Evolutionary conservation across 2,113 vertebrate genomes (phyloP), one percentile per base, ranked within the genome.

Genomic region (Hippoglossus stenolepis): DNA sequence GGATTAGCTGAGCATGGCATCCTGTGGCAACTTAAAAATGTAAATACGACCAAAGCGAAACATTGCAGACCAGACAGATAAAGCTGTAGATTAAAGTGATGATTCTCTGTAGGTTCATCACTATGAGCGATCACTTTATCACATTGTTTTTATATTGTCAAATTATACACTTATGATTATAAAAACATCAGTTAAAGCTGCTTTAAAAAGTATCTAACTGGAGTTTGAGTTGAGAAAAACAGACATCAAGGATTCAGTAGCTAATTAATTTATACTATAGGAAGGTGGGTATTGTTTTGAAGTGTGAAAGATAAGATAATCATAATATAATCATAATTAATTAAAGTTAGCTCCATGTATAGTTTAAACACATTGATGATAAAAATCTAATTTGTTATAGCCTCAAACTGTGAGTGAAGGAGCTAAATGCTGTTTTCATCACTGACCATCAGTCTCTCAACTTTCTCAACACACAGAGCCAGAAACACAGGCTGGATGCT

Each of bases 371-470:
- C 8, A 54, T 11, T 63, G 60, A 6, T 23, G 12, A 28, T 65
- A 17, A 47, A 17, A 23, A 40, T 45, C 2, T 8, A 51, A 15
- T 45, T 2, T 24, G 9, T 13, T 12, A 24, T 20, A 0, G 0
- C 0, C 12, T 6, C 2, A 10, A 11, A 40, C 47, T 51, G 14
- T 24, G 13, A 54, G 26, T 53, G 35, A 59, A 72, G 3, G 35
- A 40, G 70, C 57, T 57, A 14, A 53, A 28, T 35, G 45, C n/a
- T 65, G 11, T 3, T n/a, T 78, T 35, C 8, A n/a, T 14, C 58
- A 51, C 63, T 60, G 65, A 54, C 71, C 63, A 51, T 70, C 54
- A 18, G 53, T 57, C 54, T 80, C 68, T 81, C 26, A 67, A 57
- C 61, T 70, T 75, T 73, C 24, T 58, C 67, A 64, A 60, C 66